Conservation (phyloP, 1,140 invertebrate species). For the Monomorium pharaonis region DNA sequence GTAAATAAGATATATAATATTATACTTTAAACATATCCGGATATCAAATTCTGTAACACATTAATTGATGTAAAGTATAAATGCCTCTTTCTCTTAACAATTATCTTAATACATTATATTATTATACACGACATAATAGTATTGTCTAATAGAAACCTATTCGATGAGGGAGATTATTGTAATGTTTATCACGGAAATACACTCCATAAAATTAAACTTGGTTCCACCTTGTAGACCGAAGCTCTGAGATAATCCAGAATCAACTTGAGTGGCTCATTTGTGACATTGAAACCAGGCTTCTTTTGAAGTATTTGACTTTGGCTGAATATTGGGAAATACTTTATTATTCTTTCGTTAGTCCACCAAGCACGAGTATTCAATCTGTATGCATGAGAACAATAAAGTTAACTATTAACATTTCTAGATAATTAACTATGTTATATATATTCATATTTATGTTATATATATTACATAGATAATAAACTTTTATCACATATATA, state of each 20-base stretch:
- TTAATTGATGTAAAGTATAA: constrained; percentile 6
- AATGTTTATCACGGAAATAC: constrained; percentile 79
- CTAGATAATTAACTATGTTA: too few species aligned
- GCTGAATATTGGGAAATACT: constrained; percentile 90
- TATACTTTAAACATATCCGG: background rate
- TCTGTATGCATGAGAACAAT: constrained; percentile 70
- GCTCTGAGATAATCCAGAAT: constrained; percentile 84
- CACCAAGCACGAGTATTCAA: constrained; percentile 87
- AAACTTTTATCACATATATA: too few species aligned
- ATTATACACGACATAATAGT: constrained; percentile 14
- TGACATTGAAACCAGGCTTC: constrained; percentile 73
- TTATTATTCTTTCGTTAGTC: constrained; percentile 87
- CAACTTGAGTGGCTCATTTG: constrained; percentile 78
- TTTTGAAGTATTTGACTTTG: constrained; percentile 86
- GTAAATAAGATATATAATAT: background rate
- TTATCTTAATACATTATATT: background rate
- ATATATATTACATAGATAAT: too few species aligned
- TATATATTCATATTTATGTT: too few species aligned
- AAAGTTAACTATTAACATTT: too few species aligned
- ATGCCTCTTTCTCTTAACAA: background rate
- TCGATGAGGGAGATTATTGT: constrained; percentile 17
- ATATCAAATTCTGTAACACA: background rate
- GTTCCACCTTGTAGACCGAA: constrained; percentile 82
- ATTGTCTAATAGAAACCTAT: constrained; percentile 24
- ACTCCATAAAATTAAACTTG: constrained; percentile 86